phyloP scores from a whole-genome alignment of 1,140 invertebrate genomes.

The Heliconius himera region DNA sequence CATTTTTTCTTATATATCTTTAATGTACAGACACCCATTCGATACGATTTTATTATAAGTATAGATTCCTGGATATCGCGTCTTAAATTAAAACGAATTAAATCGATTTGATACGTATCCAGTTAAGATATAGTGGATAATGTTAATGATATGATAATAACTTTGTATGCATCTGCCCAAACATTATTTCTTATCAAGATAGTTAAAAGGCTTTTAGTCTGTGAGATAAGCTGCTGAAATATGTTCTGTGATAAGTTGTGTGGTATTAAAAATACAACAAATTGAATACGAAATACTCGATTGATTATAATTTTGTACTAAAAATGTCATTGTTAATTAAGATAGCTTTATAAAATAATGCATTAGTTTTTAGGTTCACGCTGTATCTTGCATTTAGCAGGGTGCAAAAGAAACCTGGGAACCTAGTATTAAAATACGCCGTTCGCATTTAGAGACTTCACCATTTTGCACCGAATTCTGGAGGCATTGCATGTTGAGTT shows the following conservation, averaged over 20 bases:
- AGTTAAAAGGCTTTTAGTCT: conserved; percentile 8
- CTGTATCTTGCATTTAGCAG: too few relatives aligned
- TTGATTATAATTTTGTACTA: background rate
- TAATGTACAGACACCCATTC: too few relatives aligned
- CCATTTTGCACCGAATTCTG: too few relatives aligned
- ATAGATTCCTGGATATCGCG: background rate
- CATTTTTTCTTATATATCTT: too few relatives aligned
- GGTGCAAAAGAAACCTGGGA: too few relatives aligned
- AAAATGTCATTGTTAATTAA: background rate
- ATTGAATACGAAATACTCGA: background rate
- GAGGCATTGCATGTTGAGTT: too few relatives aligned
- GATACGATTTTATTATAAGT: too few relatives aligned
- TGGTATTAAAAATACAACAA: conserved; percentile 6
- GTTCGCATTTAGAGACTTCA: too few relatives aligned
- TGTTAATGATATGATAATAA: conserved; percentile 10
- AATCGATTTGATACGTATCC: background rate
- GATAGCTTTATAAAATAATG: background rate
- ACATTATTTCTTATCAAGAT: background rate
- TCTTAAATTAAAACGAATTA: background rate
- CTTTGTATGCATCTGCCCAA: conserved; percentile 7
- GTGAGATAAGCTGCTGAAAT: background rate
- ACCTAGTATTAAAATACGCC: too few relatives aligned
- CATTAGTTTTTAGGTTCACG: too few relatives aligned
- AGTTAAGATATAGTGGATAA: background rate
- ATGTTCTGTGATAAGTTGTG: background rate